These are phyloP conservation scores for Ormyrus labotus DNA, from an alignment of 2,888 invertebrate species.

Conservation along the genomic window DNA sequence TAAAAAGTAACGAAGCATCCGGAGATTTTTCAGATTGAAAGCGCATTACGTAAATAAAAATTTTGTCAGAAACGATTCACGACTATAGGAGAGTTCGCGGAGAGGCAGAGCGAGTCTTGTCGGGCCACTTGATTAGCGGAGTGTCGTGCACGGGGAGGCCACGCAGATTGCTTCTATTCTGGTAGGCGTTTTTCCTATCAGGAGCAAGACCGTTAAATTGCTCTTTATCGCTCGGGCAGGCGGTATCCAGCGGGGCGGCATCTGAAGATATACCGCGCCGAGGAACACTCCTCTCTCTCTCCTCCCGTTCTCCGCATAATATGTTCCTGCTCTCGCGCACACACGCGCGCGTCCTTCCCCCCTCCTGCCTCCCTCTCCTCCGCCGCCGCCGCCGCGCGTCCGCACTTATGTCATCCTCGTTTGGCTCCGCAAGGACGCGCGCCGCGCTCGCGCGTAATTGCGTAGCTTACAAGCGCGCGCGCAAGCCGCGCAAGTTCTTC, in stretches of 20 bases:
- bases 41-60: too few relatives aligned
- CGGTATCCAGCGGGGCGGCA: constrained; percentile 65
- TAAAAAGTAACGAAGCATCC: too few relatives aligned
- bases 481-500: constrained; percentile 48
- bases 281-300: constrained; percentile 23
- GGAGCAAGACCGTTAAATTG: constrained; percentile 69
- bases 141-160: background rate
- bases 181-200: constrained; percentile 71
- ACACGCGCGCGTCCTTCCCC: background rate
- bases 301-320: constrained; percentile 14
- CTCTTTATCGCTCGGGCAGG: constrained; percentile 63
- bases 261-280: constrained; percentile 64
- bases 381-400: constrained; percentile 17
- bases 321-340: constrained; percentile 1
- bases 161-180: constrained; percentile 62
- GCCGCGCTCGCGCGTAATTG: background rate
- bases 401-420: constrained; percentile 47
- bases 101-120: background rate
- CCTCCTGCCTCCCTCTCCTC: background rate
- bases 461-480: constrained; percentile 56
- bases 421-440: constrained; percentile 38
- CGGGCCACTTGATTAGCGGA: background rate
- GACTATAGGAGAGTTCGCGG: too few relatives aligned
- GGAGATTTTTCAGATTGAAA: too few relatives aligned
- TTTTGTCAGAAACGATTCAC: too few relatives aligned